Evolutionary conservation across 2,888 invertebrate species (phyloP).

Genomic region (Andrena minutula): DNA sequence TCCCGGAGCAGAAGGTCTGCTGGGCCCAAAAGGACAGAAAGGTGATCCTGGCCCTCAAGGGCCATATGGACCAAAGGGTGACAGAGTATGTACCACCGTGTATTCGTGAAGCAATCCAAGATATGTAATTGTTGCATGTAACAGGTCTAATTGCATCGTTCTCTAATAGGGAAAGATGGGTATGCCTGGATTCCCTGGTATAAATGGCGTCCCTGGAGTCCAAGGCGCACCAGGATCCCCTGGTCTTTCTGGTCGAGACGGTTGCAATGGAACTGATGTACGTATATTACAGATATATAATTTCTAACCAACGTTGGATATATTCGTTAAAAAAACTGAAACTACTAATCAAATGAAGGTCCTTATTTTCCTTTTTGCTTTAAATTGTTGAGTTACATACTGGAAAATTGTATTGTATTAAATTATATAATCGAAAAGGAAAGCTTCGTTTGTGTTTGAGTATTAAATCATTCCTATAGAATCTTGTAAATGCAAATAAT

Average conservation of each 20-base stretch:
- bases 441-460: background rate
- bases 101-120: conserved; percentile 1
- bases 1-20: conserved; percentile 93
- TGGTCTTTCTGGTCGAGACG: conserved; percentile 95
- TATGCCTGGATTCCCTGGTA: conserved; percentile 94
- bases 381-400: background rate
- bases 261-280: conserved; percentile 98
- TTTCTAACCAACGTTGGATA: background rate
- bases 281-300: conserved; percentile 79
- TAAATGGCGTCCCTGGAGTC: conserved; percentile 90
- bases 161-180: conserved; percentile 90
- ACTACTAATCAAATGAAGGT: background rate
- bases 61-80: conserved; percentile 93
- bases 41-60: conserved; percentile 94
- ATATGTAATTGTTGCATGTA: conserved; percentile 7
- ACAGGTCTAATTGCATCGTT: conserved; percentile 1
- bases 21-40: conserved; percentile 95
- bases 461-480: too few species aligned
- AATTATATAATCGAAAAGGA: background rate
- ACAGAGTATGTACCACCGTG: conserved; percentile 85
- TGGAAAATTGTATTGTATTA: background rate
- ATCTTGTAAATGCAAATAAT: too few species aligned
- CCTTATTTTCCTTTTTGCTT: background rate
- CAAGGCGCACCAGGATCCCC: conserved; percentile 89
- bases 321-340: background rate